Evolutionary conservation across 1,140 invertebrate species (phyloP).

Genomic region (Sarcophaga peregrina): DNA sequence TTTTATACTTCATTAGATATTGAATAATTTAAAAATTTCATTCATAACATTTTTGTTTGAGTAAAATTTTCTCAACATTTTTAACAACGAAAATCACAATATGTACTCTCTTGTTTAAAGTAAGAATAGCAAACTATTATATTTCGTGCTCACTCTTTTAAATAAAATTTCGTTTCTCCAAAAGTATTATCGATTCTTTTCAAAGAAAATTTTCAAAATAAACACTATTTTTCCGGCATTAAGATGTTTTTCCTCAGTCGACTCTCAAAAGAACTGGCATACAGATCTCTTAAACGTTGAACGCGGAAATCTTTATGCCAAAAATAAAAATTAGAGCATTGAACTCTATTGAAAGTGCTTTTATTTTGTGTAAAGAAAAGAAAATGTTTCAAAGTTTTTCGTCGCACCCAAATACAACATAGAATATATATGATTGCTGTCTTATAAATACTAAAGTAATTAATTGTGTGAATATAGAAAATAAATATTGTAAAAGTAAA

Average conservation of each 20-base stretch:
- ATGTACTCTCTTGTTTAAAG: too few relatives aligned
- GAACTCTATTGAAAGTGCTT: constrained; percentile 28
- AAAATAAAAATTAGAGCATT: constrained; percentile 6
- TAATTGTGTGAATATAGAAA: constrained; percentile 27
- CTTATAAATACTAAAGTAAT: constrained; percentile 26
- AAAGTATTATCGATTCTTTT: too few relatives aligned
- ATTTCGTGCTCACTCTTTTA: too few relatives aligned
- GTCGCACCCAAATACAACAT: background rate
- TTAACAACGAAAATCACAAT: too few relatives aligned
- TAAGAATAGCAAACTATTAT: too few relatives aligned
- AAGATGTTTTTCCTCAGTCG: background rate
- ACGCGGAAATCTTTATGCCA: background rate
- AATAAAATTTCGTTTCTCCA: too few relatives aligned
- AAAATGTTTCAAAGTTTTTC: constrained; percentile 29
- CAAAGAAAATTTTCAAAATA: too few relatives aligned
- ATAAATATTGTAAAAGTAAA: background rate
- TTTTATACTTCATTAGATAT: too few relatives aligned
- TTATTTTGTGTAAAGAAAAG: background rate
- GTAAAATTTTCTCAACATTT: background rate
- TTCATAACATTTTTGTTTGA: background rate
- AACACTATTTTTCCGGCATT: too few relatives aligned
- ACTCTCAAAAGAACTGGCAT: constrained; percentile 11
- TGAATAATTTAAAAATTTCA: background rate
- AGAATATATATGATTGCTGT: background rate
- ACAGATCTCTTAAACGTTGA: background rate